Evolutionary conservation across 2,113 vertebrate genomes (phyloP).

Genomic region (Melanostigma gelatinosum): DNA sequence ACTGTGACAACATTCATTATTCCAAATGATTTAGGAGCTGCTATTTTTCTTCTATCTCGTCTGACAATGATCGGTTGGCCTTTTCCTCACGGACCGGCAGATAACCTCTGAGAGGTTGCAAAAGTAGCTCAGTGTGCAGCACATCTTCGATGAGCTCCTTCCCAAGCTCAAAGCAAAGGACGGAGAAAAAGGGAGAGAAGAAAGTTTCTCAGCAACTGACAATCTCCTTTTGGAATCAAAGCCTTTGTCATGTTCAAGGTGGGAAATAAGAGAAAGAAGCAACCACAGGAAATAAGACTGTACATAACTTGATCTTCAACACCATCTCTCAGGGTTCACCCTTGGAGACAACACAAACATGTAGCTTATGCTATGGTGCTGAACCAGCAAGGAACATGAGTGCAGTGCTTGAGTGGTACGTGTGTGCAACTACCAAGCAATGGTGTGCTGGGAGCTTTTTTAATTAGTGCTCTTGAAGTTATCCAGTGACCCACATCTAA

Average conservation of each 20-base stretch:
- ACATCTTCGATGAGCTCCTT: slow-evolving; percentile 42
- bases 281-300: not conserved
- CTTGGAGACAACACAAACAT: slow-evolving; percentile 46
- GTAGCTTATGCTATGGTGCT: slow-evolving; percentile 26
- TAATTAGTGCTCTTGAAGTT: slow-evolving; percentile 80
- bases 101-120: slow-evolving; percentile 59
- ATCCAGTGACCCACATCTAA: slow-evolving; percentile 78
- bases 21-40: slow-evolving; percentile 71
- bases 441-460: slow-evolving; percentile 64
- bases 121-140: slow-evolving; percentile 28
- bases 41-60: slow-evolving; percentile 48
- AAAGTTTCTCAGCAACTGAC: slow-evolving; percentile 18
- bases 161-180: not conserved
- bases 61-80: slow-evolving; percentile 67
- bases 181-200: not conserved
- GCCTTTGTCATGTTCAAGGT: not conserved
- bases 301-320: slow-evolving; percentile 29
- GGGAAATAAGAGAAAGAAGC: slow-evolving; percentile 5
- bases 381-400: slow-evolving; percentile 48
- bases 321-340: slow-evolving; percentile 22
- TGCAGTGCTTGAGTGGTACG: slow-evolving; percentile 51
- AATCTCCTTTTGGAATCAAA: slow-evolving; percentile 5
- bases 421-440: slow-evolving; percentile 53
- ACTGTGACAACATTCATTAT: slow-evolving; percentile 71
- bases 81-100: slow-evolving; percentile 56